phyloP scores from a whole-genome alignment of 2,888 invertebrate genomes.

The Trissolcus japonicus region DNA sequence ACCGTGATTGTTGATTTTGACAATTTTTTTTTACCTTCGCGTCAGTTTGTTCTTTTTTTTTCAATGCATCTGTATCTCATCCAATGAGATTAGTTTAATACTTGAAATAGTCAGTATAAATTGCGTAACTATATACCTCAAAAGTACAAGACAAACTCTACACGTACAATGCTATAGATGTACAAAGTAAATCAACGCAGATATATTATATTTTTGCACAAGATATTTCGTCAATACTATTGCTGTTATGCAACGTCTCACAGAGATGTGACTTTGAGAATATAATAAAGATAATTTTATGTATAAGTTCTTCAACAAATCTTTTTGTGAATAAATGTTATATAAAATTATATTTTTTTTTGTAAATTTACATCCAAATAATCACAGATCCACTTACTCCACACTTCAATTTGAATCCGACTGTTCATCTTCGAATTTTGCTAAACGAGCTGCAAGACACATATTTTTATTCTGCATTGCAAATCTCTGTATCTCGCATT shows the following conservation, averaged over 20 bases:
- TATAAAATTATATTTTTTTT: conserved; percentile 25
- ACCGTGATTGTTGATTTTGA: neutral
- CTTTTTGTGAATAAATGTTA: conserved; percentile 53
- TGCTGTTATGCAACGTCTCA: conserved; percentile 16
- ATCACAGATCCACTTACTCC: conserved; percentile 7
- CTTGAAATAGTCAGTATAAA: conserved; percentile 32
- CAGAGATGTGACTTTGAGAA: conserved; percentile 17
- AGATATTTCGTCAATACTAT: conserved; percentile 62
- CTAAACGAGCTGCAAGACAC: neutral
- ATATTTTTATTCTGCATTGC: neutral
- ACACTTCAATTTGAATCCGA: conserved; percentile 22
- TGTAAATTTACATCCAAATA: conserved; percentile 12
- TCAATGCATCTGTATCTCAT: neutral
- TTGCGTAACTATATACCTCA: conserved; percentile 48
- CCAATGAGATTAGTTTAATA: neutral
- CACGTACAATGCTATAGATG: conserved; percentile 56
- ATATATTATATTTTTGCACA: conserved; percentile 65
- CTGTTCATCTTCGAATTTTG: conserved; percentile 1
- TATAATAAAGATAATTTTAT: conserved; percentile 25
- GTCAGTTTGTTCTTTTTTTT: neutral
- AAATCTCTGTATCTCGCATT: neutral
- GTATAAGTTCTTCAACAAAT: conserved; percentile 27
- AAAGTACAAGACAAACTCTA: conserved; percentile 48
- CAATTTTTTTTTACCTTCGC: neutral
- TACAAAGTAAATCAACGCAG: conserved; percentile 23